Evolutionary conservation across 1,140 invertebrate species (phyloP).

Genomic region (Laupala kohalensis): DNA sequence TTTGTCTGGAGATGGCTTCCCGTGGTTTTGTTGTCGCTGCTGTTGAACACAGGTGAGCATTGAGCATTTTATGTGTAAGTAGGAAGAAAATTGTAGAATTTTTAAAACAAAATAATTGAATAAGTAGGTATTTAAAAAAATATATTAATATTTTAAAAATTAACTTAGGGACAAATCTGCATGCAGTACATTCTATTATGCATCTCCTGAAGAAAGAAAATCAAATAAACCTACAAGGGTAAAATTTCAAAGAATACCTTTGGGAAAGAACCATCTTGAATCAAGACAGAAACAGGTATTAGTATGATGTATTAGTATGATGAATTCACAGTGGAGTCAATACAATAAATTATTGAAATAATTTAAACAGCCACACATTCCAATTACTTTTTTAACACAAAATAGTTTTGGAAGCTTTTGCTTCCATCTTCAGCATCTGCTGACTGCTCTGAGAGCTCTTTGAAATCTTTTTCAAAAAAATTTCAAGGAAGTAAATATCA

Average conservation of each 20-base stretch:
- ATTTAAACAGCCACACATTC: too few relatives aligned
- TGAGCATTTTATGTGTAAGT: neutral
- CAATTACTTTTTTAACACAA: too few relatives aligned
- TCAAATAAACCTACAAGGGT: slow-evolving; percentile 24
- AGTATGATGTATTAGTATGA: slow-evolving; percentile 2
- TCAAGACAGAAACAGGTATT: slow-evolving; percentile 28
- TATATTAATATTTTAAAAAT: neutral
- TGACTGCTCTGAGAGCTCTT: too few relatives aligned
- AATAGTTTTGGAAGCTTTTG: too few relatives aligned
- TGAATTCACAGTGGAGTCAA: neutral
- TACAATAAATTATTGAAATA: too few relatives aligned
- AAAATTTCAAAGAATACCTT: slow-evolving; percentile 22
- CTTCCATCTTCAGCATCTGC: too few relatives aligned
- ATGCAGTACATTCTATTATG: neutral
- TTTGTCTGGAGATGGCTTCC: slow-evolving; percentile 46
- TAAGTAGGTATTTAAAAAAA: neutral
- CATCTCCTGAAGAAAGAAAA: slow-evolving; percentile 19
- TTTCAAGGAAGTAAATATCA: too few relatives aligned
- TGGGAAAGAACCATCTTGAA: slow-evolving; percentile 26
- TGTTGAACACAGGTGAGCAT: slow-evolving; percentile 43
- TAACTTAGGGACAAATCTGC: neutral
- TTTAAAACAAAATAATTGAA: neutral
- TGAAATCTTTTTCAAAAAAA: too few relatives aligned
- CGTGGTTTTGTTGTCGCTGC: slow-evolving; percentile 50
- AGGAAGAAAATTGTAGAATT: neutral